Percentiles rank a stretch among this genome's conserved stretches.
These are phyloP conservation scores for Agonopterix heracliana DNA, from an alignment of 2,888 invertebrate species.

Conservation along the genomic window DNA sequence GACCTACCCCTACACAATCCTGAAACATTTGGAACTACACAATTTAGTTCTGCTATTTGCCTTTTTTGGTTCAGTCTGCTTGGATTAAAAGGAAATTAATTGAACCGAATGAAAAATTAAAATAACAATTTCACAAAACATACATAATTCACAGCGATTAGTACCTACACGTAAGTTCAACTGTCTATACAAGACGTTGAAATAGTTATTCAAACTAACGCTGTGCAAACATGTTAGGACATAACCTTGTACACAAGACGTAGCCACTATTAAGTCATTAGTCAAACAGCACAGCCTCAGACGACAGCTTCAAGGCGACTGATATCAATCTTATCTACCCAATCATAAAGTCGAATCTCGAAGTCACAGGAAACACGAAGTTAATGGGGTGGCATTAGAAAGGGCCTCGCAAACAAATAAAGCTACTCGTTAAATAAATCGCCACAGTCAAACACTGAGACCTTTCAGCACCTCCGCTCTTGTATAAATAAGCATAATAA, in stretches of 20 bases:
- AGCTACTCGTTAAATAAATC: conserved; percentile 64
- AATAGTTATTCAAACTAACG: too few relatives aligned
- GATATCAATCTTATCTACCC: conserved; percentile 26
- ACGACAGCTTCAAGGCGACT: conserved; percentile 20
- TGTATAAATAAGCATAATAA: conserved; percentile 55
- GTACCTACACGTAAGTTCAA: too few relatives aligned
- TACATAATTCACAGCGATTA: too few relatives aligned
- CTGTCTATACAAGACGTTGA: too few relatives aligned
- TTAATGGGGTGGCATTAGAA: conserved; percentile 57
- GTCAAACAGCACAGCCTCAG: conserved; percentile 40
- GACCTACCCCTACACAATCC: too few relatives aligned
- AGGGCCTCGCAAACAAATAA: conserved; percentile 57
- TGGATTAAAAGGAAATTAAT: too few relatives aligned
- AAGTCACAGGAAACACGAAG: conserved; percentile 38
- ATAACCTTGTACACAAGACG: conserved; percentile 31
- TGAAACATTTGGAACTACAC: too few relatives aligned
- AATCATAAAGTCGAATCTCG: conserved; percentile 47
- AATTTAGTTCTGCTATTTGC: too few relatives aligned
- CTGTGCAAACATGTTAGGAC: too few relatives aligned
- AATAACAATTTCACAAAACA: too few relatives aligned
- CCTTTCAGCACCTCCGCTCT: conserved; percentile 52
- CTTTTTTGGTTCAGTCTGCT: too few relatives aligned
- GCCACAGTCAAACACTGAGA: conserved; percentile 56
- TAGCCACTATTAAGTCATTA: conserved; percentile 56
- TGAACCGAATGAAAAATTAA: too few relatives aligned